Evolutionary conservation across 2,113 vertebrate genomes (phyloP).

Genomic region (Ancistrus triradiatus): DNA sequence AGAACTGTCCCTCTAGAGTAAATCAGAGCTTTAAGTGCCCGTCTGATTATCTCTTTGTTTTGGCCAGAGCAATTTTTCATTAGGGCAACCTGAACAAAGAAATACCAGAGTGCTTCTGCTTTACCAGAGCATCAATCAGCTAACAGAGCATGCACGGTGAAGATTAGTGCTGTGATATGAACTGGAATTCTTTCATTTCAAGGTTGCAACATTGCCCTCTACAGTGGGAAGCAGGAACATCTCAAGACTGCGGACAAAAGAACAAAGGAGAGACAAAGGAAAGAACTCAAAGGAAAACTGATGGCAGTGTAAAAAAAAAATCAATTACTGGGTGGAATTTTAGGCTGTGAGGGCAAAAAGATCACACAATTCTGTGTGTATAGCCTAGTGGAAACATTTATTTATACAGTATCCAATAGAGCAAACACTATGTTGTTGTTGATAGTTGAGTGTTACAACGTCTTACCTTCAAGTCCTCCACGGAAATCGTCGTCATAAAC

Average conservation of each 20-base stretch:
- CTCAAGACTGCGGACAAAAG: slow-evolving; percentile 28
- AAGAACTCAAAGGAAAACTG: slow-evolving; percentile 40
- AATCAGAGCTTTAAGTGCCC: slow-evolving; percentile 12
- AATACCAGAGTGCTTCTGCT: slow-evolving; percentile 50
- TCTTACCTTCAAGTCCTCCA: no score
- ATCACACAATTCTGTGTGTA: no score
- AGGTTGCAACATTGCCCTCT: slow-evolving; percentile 58
- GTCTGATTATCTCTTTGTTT: slow-evolving; percentile 47
- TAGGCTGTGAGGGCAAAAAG: no score
- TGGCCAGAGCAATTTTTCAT: slow-evolving; percentile 31
- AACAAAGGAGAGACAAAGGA: slow-evolving; percentile 56
- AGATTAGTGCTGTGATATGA: not conserved
- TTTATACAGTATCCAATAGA: no score
- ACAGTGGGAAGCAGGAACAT: slow-evolving; percentile 29
- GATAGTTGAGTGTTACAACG: no score
- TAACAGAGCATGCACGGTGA: slow-evolving; percentile 9
- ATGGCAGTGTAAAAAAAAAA: no score
- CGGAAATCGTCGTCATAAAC: no score
- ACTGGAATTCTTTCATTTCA: not conserved
- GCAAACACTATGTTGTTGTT: no score
- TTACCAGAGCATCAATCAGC: slow-evolving; percentile 42
- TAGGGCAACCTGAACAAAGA: slow-evolving; percentile 56
- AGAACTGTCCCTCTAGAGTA: not conserved
- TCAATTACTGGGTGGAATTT: no score
- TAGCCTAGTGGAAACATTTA: no score